Percentiles rank a stretch among this genome's conserved stretches.
Conservation (phyloP, 2,113 vertebrate genomes). For the Lonchura striata region DNA sequence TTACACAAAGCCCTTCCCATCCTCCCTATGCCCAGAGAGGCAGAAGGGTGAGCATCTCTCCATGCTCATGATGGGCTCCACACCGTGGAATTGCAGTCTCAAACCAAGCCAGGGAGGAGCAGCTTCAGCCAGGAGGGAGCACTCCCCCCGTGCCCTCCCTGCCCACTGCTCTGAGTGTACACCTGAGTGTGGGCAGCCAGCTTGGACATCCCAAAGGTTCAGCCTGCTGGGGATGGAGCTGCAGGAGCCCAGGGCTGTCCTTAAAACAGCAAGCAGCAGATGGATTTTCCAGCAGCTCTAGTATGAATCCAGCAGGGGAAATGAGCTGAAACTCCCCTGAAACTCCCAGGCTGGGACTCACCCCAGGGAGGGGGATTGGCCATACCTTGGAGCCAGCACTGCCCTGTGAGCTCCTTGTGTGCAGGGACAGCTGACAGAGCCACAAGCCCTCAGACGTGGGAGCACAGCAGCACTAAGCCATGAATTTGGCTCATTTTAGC, state of each 20-base stretch:
- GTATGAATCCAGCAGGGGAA: neutral
- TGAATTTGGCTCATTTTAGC: neutral
- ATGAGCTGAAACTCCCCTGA: neutral
- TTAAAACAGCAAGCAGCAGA: neutral
- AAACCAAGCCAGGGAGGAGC: accelerated
- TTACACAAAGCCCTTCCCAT: neutral
- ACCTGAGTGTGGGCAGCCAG: neutral
- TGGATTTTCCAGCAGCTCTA: neutral
- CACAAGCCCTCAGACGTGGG: accelerated
- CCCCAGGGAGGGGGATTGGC: neutral
- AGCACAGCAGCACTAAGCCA: neutral
- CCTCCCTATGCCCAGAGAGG: neutral
- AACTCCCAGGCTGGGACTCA: neutral
- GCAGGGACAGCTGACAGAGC: neutral
- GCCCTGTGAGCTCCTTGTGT: neutral
- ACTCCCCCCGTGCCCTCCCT: neutral
- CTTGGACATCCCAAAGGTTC: neutral
- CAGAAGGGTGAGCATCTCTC: neutral
- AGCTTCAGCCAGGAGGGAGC: neutral
- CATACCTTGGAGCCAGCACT: accelerated
- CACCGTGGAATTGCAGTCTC: accelerated
- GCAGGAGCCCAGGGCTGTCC: neutral
- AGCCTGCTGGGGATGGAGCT: neutral
- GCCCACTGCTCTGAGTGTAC: neutral
- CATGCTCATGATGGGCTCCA: accelerated